A percentile compares a stretch with the other conserved stretches of the same genome.
These are phyloP conservation scores for Thereva nobilitata DNA, from an alignment of 2,888 invertebrate genomes.

Conservation along the genomic window DNA sequence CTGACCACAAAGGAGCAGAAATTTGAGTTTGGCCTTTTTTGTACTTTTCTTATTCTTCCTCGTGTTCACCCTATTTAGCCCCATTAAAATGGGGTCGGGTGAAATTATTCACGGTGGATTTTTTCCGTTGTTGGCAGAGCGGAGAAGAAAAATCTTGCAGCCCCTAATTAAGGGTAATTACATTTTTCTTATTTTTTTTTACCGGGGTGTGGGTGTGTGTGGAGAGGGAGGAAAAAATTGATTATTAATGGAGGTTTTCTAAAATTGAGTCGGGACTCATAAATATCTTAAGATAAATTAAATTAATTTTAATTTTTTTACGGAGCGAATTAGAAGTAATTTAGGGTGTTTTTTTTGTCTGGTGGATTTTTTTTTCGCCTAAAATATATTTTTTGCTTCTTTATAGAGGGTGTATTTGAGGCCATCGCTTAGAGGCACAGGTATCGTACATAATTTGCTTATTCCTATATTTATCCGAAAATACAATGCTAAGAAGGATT, in stretches of 20 bases:
- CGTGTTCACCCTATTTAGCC: too few relatives aligned
- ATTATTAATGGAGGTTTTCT: slow-evolving; percentile 31
- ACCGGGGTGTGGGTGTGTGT: too few relatives aligned
- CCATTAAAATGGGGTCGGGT: slow-evolving; percentile 1
- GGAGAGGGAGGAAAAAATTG: slow-evolving; percentile 5
- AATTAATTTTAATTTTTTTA: slow-evolving; percentile 12
- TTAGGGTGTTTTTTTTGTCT: too few relatives aligned
- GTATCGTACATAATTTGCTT: too few relatives aligned
- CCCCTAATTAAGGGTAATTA: slow-evolving; percentile 34
- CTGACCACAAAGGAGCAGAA: slow-evolving; percentile 25
- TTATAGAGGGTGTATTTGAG: too few relatives aligned
- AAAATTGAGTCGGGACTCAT: slow-evolving; percentile 24
- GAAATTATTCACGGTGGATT: slow-evolving; percentile 24
- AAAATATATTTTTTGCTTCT: too few relatives aligned
- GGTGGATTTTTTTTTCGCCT: too few relatives aligned
- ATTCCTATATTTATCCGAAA: too few relatives aligned
- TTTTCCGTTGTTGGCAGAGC: slow-evolving; percentile 5
- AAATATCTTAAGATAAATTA: slow-evolving; percentile 14
- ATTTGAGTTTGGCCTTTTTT: slow-evolving; percentile 14
- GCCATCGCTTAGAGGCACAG: too few relatives aligned
- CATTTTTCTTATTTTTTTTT: slow-evolving; percentile 23
- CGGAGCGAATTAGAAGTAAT: neutral
- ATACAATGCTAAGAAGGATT: too few relatives aligned
- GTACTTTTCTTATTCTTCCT: neutral
- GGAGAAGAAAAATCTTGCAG: slow-evolving; percentile 23